A percentile compares a stretch with the other conserved stretches of the same genome.
These are phyloP conservation scores for Helostoma temminkii DNA, from an alignment of 2,797 vertebrate genomes.

Conservation along the genomic window DNA sequence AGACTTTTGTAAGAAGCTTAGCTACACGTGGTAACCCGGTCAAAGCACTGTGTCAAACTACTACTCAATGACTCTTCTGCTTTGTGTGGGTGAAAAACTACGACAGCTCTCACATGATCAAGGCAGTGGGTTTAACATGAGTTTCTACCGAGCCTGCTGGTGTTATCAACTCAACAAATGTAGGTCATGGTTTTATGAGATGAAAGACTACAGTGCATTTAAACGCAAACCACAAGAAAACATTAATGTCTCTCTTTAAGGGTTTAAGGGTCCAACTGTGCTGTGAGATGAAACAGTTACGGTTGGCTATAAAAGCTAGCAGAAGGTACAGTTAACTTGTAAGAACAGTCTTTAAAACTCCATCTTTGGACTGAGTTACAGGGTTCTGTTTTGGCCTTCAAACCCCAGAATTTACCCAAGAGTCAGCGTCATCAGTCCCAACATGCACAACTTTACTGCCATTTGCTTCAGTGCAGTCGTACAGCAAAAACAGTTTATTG, in stretches of 20 bases:
- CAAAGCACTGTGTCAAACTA: slow-evolving; percentile 34
- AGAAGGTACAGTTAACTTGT: slow-evolving; percentile 11
- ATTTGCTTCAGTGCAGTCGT: not conserved
- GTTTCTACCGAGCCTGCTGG: slow-evolving; percentile 21
- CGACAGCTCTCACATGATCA: slow-evolving; percentile 51
- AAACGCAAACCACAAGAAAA: slow-evolving; percentile 4
- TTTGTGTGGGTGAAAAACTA: slow-evolving; percentile 19
- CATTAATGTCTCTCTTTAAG: not conserved
- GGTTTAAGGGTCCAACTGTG: not conserved
- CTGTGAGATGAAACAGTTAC: not conserved
- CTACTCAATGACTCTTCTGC: slow-evolving; percentile 15
- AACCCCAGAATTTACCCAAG: not conserved
- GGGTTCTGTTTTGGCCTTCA: slow-evolving; percentile 8
- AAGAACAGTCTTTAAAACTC: slow-evolving; percentile 19
- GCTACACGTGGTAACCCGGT: slow-evolving; percentile 35
- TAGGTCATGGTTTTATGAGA: slow-evolving; percentile 56
- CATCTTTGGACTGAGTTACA: slow-evolving; percentile 18
- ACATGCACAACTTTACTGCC: not conserved
- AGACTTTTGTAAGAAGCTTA: slow-evolving; percentile 40
- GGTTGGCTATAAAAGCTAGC: slow-evolving; percentile 1
- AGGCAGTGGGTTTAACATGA: slow-evolving; percentile 6
- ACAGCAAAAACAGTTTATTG: not conserved
- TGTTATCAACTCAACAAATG: slow-evolving; percentile 35
- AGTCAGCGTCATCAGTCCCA: not conserved
- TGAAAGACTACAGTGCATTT: slow-evolving; percentile 38